Evolutionary conservation across 1,140 invertebrate genomes (phyloP).

Genomic region (Tetranychus urticae): DNA sequence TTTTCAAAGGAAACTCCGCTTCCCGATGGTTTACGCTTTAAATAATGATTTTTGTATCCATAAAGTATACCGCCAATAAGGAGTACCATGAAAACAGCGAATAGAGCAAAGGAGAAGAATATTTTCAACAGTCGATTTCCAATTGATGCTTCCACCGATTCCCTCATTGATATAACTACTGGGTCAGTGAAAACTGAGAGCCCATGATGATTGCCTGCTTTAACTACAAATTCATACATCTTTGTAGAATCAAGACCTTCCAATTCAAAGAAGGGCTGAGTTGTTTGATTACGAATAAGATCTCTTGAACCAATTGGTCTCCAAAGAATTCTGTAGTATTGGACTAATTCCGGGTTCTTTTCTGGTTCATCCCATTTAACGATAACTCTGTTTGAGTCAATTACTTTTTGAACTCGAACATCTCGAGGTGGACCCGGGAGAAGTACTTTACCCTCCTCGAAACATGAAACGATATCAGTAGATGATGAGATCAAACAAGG

Average conservation of each 20-base stretch:
- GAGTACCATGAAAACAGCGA: slow-evolving; percentile 6
- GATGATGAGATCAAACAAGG: slow-evolving; percentile 43
- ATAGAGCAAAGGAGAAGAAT: slow-evolving; percentile 6
- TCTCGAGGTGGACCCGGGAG: slow-evolving; percentile 51
- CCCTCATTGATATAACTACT: slow-evolving; percentile 28
- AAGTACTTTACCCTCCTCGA: slow-evolving; percentile 44
- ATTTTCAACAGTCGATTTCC: slow-evolving; percentile 34
- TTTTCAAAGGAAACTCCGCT: slow-evolving; percentile 58
- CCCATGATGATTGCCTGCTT: slow-evolving; percentile 51
- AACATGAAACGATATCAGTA: slow-evolving; percentile 46
- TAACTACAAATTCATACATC: slow-evolving; percentile 49
- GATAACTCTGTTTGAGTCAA: slow-evolving; percentile 17
- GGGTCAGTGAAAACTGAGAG: slow-evolving; percentile 44
- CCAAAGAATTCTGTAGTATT: slow-evolving; percentile 42
- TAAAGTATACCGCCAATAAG: slow-evolving; percentile 9
- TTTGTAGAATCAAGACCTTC: slow-evolving; percentile 37
- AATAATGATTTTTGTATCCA: slow-evolving; percentile 3
- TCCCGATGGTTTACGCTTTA: slow-evolving; percentile 21
- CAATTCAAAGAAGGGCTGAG: background rate
- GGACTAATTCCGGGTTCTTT: slow-evolving; percentile 56
- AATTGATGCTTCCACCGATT: slow-evolving; percentile 19
- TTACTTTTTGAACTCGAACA: slow-evolving; percentile 33
- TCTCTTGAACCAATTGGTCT: slow-evolving; percentile 10
- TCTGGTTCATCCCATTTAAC: slow-evolving; percentile 46
- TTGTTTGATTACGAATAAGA: background rate